These are phyloP conservation scores for Delichon dasypus DNA, from an alignment of 2,797 vertebrate species.

Conservation along the genomic window DNA sequence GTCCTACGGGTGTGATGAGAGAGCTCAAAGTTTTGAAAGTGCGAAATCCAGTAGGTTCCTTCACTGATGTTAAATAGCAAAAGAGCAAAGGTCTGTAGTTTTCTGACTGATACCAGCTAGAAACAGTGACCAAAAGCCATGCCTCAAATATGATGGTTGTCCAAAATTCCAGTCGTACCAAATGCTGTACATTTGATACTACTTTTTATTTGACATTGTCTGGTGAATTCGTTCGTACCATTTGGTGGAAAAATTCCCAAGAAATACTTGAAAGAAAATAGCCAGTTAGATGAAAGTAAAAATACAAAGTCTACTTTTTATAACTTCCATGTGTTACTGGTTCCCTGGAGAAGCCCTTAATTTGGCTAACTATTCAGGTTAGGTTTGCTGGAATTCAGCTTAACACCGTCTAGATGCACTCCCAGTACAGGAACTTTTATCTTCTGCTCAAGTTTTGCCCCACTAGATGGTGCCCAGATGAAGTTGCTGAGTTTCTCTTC, in stretches of 20 bases:
- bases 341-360: neutral
- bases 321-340: neutral
- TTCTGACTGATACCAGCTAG: neutral
- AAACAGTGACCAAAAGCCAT: neutral
- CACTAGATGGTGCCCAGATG: neutral
- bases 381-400: neutral
- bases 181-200: neutral
- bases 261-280: neutral
- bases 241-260: neutral
- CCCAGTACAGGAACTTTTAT: neutral
- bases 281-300: neutral
- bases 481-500: neutral
- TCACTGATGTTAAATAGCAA: rapidly evolving
- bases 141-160: neutral
- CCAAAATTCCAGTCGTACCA: neutral
- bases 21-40: neutral
- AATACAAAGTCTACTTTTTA: neutral
- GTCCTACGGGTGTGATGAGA: neutral
- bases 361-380: neutral
- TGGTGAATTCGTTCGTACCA: neutral
- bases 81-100: neutral
- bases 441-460: neutral
- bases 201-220: neutral
- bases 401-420: neutral
- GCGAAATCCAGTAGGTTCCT: neutral